A percentile compares a stretch with the other conserved stretches of the same genome.
These are phyloP conservation scores for Neodiprion fabricii DNA, from an alignment of 1,140 invertebrate species.

Conservation along the genomic window DNA sequence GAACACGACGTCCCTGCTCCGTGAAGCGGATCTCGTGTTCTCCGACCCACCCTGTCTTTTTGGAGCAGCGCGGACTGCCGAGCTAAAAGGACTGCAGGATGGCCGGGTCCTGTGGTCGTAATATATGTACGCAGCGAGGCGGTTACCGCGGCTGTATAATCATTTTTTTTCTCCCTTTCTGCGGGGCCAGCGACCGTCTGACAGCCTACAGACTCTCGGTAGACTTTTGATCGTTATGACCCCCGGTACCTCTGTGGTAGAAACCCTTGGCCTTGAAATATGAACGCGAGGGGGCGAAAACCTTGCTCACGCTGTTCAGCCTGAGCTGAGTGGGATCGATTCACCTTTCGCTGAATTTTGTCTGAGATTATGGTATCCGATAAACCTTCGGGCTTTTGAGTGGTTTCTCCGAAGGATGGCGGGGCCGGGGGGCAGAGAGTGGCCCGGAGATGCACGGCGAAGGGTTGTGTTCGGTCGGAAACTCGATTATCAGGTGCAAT, in stretches of 20 bases:
- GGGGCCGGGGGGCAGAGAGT: background rate
- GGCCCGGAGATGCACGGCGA: background rate
- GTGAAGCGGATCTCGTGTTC: background rate
- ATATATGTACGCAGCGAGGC: too few relatives aligned
- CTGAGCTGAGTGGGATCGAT: background rate
- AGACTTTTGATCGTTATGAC: conserved; percentile 3
- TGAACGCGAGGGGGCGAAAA: background rate
- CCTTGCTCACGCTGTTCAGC: background rate
- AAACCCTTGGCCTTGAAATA: background rate
- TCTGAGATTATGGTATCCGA: background rate
- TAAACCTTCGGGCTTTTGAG: background rate
- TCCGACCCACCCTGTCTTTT: background rate
- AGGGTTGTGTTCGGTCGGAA: background rate
- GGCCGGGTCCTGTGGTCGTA: too few relatives aligned
- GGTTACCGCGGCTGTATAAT: background rate
- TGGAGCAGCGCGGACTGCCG: background rate
- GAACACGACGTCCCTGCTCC: background rate
- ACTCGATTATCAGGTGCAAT: background rate
- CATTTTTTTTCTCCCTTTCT: background rate
- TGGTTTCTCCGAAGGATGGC: conserved; percentile 4
- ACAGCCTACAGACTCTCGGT: background rate
- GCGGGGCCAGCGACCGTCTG: background rate
- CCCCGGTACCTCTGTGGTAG: background rate
- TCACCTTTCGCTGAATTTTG: background rate
- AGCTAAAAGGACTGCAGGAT: too few relatives aligned